Evolutionary conservation across 2,888 invertebrate genomes (phyloP).

Genomic region (Camptogramma bilineatum): DNA sequence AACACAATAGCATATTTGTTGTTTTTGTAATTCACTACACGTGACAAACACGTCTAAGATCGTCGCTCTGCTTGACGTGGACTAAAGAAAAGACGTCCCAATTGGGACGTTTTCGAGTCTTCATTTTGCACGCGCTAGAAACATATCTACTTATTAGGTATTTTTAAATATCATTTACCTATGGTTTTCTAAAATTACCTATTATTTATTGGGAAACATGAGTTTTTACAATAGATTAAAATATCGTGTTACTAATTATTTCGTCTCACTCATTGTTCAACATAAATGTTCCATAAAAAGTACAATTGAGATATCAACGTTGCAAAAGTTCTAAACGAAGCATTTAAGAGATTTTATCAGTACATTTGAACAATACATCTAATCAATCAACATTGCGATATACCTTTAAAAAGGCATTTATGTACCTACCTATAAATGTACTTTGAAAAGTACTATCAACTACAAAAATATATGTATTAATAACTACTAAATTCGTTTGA

Average conservation of each 20-base stretch:
- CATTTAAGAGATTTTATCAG: slow-evolving; percentile 18
- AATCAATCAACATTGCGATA: slow-evolving; percentile 30
- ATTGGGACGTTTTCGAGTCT: too few relatives aligned
- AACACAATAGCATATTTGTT: too few relatives aligned
- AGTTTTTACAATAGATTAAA: background rate
- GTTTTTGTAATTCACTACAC: too few relatives aligned
- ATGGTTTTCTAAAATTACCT: too few relatives aligned
- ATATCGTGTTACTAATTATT: slow-evolving; percentile 6
- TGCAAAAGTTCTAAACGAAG: slow-evolving; percentile 22
- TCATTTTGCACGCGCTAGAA: too few relatives aligned
- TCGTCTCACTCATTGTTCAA: slow-evolving; percentile 21
- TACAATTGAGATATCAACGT: slow-evolving; percentile 27
- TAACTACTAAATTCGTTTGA: too few relatives aligned
- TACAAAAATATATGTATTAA: background rate
- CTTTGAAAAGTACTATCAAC: background rate
- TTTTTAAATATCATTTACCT: too few relatives aligned
- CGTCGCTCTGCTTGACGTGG: too few relatives aligned
- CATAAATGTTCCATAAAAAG: slow-evolving; percentile 23
- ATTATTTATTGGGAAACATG: background rate
- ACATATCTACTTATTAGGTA: too few relatives aligned
- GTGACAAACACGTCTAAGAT: too few relatives aligned
- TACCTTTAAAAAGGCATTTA: background rate
- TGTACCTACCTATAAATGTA: slow-evolving; percentile 5
- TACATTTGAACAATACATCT: slow-evolving; percentile 27
- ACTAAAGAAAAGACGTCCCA: too few relatives aligned